Conservation (phyloP, 2,797 vertebrate species). For the Sebastes reedi region DNA sequence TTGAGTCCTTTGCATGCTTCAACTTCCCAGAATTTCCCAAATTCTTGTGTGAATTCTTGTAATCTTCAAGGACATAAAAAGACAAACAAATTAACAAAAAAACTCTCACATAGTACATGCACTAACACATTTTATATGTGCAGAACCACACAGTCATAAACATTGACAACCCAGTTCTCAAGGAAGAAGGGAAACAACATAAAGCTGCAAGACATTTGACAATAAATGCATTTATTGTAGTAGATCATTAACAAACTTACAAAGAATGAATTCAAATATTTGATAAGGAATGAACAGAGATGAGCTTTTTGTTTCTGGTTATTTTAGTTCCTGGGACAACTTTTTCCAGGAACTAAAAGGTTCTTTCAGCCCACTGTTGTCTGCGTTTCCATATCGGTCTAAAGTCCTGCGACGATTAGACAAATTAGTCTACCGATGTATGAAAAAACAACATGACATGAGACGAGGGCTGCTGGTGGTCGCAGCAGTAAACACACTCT, state of each 20-base stretch:
- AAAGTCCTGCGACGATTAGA: too few relatives aligned
- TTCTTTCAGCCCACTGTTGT: too few relatives aligned
- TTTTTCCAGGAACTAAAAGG: too few relatives aligned
- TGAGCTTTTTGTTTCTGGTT: background rate
- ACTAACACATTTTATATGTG: background rate
- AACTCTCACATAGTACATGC: background rate
- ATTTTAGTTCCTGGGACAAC: too few relatives aligned
- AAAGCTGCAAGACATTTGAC: background rate
- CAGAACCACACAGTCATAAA: background rate
- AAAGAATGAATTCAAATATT: background rate
- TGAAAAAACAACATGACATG: too few relatives aligned
- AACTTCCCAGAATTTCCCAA: constrained; percentile 10
- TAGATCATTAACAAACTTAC: background rate
- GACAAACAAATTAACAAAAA: constrained; percentile 11
- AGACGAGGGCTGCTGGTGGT: too few relatives aligned
- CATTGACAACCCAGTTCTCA: background rate
- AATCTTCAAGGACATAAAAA: constrained; percentile 2
- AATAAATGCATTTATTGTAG: background rate
- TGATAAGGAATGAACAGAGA: background rate
- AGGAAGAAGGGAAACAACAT: background rate
- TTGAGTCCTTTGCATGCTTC: background rate
- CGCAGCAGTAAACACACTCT: too few relatives aligned
- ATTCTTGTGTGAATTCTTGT: constrained; percentile 8
- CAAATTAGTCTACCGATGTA: too few relatives aligned
- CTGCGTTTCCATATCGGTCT: too few relatives aligned